Evolutionary conservation across 2,113 vertebrate genomes (phyloP), one percentile per base, ranked within the genome.

Genomic region (Melanerpes formicivorus): DNA sequence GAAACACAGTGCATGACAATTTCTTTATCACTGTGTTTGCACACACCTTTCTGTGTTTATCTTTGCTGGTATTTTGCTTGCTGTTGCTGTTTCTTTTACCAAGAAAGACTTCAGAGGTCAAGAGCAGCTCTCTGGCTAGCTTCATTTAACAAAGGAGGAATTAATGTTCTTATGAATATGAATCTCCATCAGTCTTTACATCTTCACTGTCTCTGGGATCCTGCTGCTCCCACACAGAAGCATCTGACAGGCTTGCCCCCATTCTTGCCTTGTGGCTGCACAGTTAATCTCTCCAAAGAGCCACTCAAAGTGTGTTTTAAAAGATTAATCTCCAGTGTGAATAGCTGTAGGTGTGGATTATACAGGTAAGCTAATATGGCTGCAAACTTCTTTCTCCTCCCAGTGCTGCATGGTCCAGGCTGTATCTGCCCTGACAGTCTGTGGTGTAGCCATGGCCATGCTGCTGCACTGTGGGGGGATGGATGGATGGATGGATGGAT

Each of bases 381-480:
- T 80, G 55, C 67, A 62, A 42, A 23, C 30, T 8, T 65, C 29
- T 80, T 3, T 7, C 4, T 10, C 5, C 7, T 26, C 14, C 18
- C 46, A 18, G 46, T 5, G 4, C 73, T 26, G 13, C 65, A 13
- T 52, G 22, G 46, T 5, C 19, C 27, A 2, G 14, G 18, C 6
- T 63, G 25, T 66, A 56, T 18, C 55, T 73, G 40, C 25, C 58
- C 46, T 58, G 89, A 29, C 37, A 79, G 44, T 17, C 19, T 46
- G 64, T 40, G 65, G 14, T 40, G 22, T 17, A 44, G 66, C 71
- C 5, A 1, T 14, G 58, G 26, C 59, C 1, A 0, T 52, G 16
- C 55, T 1, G 4, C 12, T 37, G 14, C 37, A 9, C 18, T 0
- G 1, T 26, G 25, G 34, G 6, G 30, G 26, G 30, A 8, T 10